Evolutionary conservation across 2,113 vertebrate genomes (phyloP).

Genomic region (Datnioides undecimradiatus): DNA sequence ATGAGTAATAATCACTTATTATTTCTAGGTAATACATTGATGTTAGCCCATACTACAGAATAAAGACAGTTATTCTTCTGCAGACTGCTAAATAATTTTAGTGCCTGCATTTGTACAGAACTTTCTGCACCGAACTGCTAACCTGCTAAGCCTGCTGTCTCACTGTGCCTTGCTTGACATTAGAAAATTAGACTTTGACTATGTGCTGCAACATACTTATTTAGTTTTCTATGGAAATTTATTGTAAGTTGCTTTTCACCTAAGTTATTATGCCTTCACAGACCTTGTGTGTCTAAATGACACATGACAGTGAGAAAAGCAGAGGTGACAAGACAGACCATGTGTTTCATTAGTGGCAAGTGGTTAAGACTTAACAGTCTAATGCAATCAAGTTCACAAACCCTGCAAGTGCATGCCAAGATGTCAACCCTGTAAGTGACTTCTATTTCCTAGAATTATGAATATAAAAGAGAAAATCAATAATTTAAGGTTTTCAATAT

Average conservation of each 20-base stretch:
- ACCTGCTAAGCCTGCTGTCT: neutral
- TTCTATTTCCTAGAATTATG: constrained; percentile 24
- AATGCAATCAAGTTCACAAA: constrained; percentile 23
- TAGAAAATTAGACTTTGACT: neutral
- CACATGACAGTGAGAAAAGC: neutral
- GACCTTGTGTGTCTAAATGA: neutral
- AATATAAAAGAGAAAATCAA: constrained; percentile 41
- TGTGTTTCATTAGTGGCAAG: neutral
- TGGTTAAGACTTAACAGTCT: neutral
- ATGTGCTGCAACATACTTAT: neutral
- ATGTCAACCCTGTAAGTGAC: constrained; percentile 6
- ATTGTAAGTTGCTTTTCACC: neutral
- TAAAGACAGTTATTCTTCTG: neutral
- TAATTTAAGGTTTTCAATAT: constrained; percentile 53
- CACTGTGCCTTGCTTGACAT: neutral
- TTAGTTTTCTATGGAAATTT: neutral
- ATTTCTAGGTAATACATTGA: neutral
- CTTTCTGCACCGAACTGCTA: neutral
- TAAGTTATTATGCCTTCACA: neutral
- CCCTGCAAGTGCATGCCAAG: neutral
- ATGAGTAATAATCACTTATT: no score
- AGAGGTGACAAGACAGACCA: neutral
- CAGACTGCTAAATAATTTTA: neutral
- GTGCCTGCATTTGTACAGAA: neutral
- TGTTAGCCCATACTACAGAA: neutral